Evolutionary conservation across 2,113 vertebrate genomes (phyloP).

Genomic region (Craseonycteris thonglongyai): DNA sequence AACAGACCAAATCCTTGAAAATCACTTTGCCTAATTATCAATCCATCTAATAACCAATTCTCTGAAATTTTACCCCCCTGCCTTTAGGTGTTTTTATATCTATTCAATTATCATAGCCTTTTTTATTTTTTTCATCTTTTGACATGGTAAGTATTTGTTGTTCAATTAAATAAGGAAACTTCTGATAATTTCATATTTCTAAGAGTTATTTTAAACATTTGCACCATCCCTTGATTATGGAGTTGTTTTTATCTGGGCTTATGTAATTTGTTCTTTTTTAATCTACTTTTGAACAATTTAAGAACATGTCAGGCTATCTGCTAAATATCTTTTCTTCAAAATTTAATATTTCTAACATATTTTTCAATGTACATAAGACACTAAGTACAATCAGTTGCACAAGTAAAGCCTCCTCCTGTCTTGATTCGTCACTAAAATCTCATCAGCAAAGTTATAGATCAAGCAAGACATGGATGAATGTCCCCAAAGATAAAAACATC

Average conservation of each 20-base stretch:
- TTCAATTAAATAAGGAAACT: background rate
- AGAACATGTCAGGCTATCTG: background rate
- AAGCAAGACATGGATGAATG: background rate
- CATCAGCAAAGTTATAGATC: background rate
- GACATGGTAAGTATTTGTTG: constrained; percentile 31
- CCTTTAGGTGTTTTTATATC: constrained; percentile 32
- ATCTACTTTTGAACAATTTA: constrained; percentile 49
- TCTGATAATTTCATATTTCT: constrained; percentile 31
- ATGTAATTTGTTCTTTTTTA: constrained; percentile 13
- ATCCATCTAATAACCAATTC: constrained; percentile 25
- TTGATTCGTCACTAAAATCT: background rate
- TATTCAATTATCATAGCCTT: background rate
- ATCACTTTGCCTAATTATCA: constrained; percentile 7
- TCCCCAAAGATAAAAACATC: background rate
- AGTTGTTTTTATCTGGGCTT: background rate
- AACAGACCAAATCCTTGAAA: constrained; percentile 19
- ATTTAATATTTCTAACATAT: background rate
- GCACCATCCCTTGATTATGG: background rate
- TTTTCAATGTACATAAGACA: background rate
- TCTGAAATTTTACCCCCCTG: background rate
- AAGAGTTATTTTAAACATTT: constrained; percentile 35
- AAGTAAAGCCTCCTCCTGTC: background rate
- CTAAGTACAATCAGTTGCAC: background rate
- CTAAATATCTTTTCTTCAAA: constrained; percentile 27
- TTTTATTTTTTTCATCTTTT: constrained; percentile 32